Conservation (phyloP, 2,888 invertebrate species). For the Epinotia demarniana region DNA sequence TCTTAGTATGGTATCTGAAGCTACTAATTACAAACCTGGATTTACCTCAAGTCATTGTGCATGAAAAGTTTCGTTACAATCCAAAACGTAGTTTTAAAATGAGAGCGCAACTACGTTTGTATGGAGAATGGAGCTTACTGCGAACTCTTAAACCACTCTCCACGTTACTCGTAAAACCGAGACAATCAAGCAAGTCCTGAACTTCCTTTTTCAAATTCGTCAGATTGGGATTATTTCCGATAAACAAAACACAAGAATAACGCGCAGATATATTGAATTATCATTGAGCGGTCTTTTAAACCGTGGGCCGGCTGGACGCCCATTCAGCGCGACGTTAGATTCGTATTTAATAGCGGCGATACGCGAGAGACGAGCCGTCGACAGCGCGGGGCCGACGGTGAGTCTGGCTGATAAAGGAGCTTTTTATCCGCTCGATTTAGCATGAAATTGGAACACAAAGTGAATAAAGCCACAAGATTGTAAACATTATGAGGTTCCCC, state of each 20-base stretch:
- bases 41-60: no score
- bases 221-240: neutral
- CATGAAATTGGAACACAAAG: conserved; percentile 85
- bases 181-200: neutral
- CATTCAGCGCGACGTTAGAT: conserved; percentile 75
- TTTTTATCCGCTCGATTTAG: conserved; percentile 84
- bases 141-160: no score
- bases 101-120: no score
- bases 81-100: no score
- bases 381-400: conserved; percentile 64
- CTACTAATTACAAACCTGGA: no score
- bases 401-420: conserved; percentile 82
- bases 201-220: neutral
- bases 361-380: conserved; percentile 48
- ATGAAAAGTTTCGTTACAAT: no score
- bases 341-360: conserved; percentile 72
- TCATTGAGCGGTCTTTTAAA: conserved; percentile 73
- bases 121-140: no score
- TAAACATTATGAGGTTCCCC: conserved; percentile 83
- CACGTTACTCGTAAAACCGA: neutral
- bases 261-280: conserved; percentile 65
- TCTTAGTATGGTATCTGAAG: no score
- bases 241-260: conserved; percentile 53
- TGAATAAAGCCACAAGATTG: conserved; percentile 85
- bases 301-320: conserved; percentile 53